Conservation (phyloP, 2,113 vertebrate species). For the Tapirus terrestris region DNA sequence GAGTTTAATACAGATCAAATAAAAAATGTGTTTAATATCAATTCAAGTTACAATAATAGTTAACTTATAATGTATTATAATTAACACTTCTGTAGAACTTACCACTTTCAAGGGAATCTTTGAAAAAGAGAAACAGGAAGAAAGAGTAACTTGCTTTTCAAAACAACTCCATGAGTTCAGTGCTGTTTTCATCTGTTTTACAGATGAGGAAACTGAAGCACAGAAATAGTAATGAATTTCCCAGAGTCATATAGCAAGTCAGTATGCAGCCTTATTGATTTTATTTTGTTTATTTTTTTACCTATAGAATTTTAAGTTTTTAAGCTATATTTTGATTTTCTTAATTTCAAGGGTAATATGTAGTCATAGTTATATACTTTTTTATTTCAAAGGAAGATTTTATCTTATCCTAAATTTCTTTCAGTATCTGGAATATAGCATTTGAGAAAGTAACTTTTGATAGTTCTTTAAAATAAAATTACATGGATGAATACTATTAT, state of each 20-base stretch:
- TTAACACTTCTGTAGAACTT: neutral
- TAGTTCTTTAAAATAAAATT: neutral
- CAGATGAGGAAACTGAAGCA: neutral
- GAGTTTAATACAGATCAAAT: neutral
- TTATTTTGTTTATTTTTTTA: neutral
- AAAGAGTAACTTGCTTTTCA: neutral
- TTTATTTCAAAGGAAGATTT: neutral
- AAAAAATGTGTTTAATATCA: neutral
- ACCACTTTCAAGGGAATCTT: neutral
- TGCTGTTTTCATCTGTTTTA: neutral
- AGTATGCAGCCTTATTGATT: neutral
- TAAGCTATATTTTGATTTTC: neutral
- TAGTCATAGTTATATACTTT: neutral
- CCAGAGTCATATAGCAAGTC: neutral
- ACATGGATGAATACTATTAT: neutral
- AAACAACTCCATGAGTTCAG: neutral
- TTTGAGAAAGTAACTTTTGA: neutral
- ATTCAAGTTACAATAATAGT: neutral
- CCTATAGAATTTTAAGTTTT: neutral
- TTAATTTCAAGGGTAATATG: neutral
- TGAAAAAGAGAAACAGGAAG: too few species aligned
- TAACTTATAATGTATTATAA: neutral
- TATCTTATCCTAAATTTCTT: neutral
- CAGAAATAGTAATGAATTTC: neutral
- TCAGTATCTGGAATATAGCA: neutral